These are phyloP conservation scores for Acanthosepion pharaonis DNA, from an alignment of 2,888 invertebrate species.

Conservation along the genomic window DNA sequence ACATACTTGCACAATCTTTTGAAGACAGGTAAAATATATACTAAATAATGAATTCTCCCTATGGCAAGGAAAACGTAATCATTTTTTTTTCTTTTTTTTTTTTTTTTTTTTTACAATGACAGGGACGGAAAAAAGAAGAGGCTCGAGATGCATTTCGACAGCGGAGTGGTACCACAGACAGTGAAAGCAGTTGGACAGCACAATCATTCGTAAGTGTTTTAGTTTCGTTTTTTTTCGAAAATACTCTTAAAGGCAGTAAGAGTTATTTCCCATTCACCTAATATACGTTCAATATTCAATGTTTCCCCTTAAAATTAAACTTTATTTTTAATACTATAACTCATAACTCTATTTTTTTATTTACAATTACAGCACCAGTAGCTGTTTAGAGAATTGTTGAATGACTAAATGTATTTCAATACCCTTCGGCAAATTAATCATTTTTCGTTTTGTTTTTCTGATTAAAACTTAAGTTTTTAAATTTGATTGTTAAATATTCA, in stretches of 20 bases:
- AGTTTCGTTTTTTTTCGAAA: neutral
- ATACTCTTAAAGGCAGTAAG: neutral
- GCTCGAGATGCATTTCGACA: slow-evolving; percentile 65
- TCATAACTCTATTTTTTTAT: too few relatives aligned
- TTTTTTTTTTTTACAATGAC: neutral
- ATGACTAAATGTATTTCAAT: too few relatives aligned
- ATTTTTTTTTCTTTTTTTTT: neutral
- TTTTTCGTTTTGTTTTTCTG: neutral
- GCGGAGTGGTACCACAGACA: slow-evolving; percentile 67
- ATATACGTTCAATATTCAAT: neutral
- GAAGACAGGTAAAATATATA: too few relatives aligned
- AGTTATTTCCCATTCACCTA: neutral
- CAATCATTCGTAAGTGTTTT: slow-evolving; percentile 39
- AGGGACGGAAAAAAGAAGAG: slow-evolving; percentile 65
- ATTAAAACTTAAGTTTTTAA: neutral
- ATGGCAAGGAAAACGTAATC: too few relatives aligned
- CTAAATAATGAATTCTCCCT: too few relatives aligned
- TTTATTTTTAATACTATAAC: neutral
- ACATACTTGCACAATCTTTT: too few relatives aligned
- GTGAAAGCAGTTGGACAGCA: slow-evolving; percentile 60
- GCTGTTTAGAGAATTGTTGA: too few relatives aligned
- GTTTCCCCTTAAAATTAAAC: neutral
- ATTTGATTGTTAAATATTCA: too few relatives aligned
- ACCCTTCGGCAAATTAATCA: too few relatives aligned
- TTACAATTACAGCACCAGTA: too few relatives aligned